Base-by-base conservation (phyloP, 2,888 invertebrate species). In the Gonocerus acuteangulatus region DNA sequence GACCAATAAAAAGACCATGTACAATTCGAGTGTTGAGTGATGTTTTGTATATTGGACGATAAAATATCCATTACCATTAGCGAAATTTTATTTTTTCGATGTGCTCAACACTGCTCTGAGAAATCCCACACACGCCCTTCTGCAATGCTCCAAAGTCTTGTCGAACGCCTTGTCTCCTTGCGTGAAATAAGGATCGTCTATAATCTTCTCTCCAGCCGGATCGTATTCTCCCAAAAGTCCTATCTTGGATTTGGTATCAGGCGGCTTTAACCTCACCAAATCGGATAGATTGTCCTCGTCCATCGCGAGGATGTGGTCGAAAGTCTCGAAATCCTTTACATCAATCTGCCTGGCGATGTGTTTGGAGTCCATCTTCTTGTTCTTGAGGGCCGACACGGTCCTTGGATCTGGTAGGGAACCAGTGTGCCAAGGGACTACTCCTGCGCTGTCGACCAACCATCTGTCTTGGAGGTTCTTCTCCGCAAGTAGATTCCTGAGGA, bases 261-360 rank as follows among this genome's bases (percentile, higher is more conserved):
- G 74, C 1, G 89, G 88, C 32, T 85, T 82, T 68, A 79, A 75
- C 23, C 75, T 74, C 34, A 80, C 79, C 60, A 91, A 74, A 67
- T 85, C 83, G 6, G 73, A 74, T 76, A 95, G 91, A 72, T 95
- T 96, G 13, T 83, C 82, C 60, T 89, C 80, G 73, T 96, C 96
- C 95, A 95, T 95, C 6, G 95, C 95, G 77, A 96, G 92, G 69
- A 96, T 94, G 73, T 82, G 90, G 74, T 95, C 87, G 74, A 86
- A 96, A 11, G 81, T 76, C 9, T 78, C 73, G 70, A 91, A 95
- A 72, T 96, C 95, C 16, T 81, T 78, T 42, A 78, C 71, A 6
- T 75, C 79, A 48, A 95, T 80, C 89, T 94, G 72, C 15, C 78
- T 77, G 2, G 89, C 94, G 70, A 77, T 79, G 71, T 93, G 93